Evolutionary conservation across 2,113 vertebrate species (phyloP).

Genomic region (Chrysochloris asiatica): DNA sequence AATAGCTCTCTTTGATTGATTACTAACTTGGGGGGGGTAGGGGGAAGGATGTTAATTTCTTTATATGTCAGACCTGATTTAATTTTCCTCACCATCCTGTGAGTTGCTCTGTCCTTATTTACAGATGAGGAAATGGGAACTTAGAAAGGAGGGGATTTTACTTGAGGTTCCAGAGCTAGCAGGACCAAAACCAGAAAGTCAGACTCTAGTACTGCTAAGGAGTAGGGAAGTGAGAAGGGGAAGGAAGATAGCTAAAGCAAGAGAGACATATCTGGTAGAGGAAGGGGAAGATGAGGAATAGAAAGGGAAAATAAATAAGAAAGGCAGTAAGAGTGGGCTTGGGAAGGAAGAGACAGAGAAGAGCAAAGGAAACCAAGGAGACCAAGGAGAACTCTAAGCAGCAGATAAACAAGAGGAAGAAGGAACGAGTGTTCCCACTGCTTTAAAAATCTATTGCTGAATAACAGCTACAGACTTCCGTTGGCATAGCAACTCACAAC

Average conservation of each 20-base stretch:
- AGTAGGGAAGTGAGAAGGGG: conserved; percentile 28
- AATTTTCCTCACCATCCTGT: not conserved
- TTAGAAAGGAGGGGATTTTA: conserved; percentile 20
- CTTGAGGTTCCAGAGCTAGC: not conserved
- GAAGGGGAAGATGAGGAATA: not conserved
- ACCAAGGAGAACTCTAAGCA: not conserved
- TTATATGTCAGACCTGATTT: not conserved
- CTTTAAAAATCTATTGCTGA: not conserved
- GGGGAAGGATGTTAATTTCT: not conserved
- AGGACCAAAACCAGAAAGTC: not conserved
- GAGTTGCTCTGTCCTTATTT: not conserved
- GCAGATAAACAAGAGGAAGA: not conserved
- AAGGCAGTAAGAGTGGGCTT: not conserved
- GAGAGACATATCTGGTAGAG: not conserved
- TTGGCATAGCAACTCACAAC: not conserved
- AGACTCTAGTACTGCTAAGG: not conserved
- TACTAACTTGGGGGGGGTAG: not conserved
- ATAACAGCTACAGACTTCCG: not conserved
- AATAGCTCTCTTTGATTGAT: not conserved
- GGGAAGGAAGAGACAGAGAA: not conserved
- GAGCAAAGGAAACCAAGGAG: not conserved
- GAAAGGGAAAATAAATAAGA: not conserved
- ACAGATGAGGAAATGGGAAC: not conserved
- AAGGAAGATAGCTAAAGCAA: not conserved
- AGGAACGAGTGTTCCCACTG: not conserved